Percentiles rank a stretch among this genome's conserved stretches.
phyloP scores from a whole-genome alignment of 2,797 vertebrate species.

The Micropoecilia bifurca region DNA sequence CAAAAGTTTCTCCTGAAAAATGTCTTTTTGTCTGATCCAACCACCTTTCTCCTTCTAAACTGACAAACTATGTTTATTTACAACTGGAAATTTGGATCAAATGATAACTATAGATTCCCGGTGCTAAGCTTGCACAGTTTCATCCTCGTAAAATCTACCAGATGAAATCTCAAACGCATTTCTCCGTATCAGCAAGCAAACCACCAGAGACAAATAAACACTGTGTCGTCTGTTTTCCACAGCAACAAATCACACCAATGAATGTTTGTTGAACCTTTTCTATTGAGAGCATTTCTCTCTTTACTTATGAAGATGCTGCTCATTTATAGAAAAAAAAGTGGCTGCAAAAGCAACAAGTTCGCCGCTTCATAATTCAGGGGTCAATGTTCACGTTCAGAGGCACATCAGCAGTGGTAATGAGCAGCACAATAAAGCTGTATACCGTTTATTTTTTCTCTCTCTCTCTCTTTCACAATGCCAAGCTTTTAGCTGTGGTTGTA shows the following conservation, averaged over 20 bases:
- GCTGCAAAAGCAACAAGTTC: constrained; percentile 3
- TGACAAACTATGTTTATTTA: neutral
- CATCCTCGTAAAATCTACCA: neutral
- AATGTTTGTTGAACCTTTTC: neutral
- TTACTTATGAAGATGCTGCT: constrained; percentile 1
- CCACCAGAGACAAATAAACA: neutral
- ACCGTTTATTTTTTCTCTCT: neutral
- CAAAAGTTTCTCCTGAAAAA: neutral
- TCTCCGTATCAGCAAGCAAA: neutral
- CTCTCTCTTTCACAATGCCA: neutral
- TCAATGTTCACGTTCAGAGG: neutral
- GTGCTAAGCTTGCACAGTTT: neutral
- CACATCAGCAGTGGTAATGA: constrained; percentile 3
- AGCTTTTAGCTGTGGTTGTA: constrained; percentile 1
- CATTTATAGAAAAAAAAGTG: neutral
- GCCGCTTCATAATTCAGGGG: neutral
- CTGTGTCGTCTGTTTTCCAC: neutral
- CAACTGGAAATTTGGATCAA: neutral
- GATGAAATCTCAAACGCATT: neutral
- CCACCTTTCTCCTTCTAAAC: neutral
- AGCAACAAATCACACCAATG: neutral
- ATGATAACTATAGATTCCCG: neutral
- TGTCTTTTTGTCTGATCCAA: neutral
- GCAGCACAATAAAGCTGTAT: neutral
- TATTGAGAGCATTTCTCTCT: neutral